Base-by-base conservation (phyloP, 1,140 invertebrate genomes). In the Euborellia annulipes region DNA sequence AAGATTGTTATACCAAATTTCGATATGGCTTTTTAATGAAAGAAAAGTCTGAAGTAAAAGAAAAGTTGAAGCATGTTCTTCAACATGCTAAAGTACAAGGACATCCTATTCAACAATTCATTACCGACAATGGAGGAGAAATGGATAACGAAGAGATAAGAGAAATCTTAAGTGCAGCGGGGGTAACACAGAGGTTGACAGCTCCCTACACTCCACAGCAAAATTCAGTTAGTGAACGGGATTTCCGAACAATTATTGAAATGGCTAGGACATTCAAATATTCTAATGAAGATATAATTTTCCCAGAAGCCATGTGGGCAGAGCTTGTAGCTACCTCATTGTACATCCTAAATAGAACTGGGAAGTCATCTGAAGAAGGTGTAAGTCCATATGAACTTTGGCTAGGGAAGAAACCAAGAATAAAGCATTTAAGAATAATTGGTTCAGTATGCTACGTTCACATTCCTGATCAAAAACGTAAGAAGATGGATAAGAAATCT, bases 211-310 rank as follows among this genome's bases (percentile, higher is more conserved):
- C 56, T n/a, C 59, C 57, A 14, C 47, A 52, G 30, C 47, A 52
- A 4, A 43, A 62, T 53, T 57, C 55, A 1, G 43, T 42, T 23
- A 55, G 47, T 36, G 58, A 62, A 47, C 44, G 56, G 20, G 58
- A 62, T 43, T 62, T 58, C 41, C 49, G 57, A 9, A 63, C 59
- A 13, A 50, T 63, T 3, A 52, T 63, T 14, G 59, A 63, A 50
- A 55, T 55, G 47, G 57, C 58, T 4, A 56, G 57, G 52, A 54
- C 55, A 11, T 52, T n/a, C n/a, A n/a, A n/a, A n/a, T n/a, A n/a
- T n/a, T n/a, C n/a, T n/a, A n/a, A n/a, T n/a, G n/a, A n/a, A n/a
- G 41, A 50, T n/a, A 39, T 36, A 18, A 34, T 47, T 6, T 52
- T 42, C 50, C 54, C 52, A 27, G 36, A 45, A 18, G 45, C 47